Conservation (phyloP, 2,113 vertebrate species). For the Aptenodytes patagonicus region DNA sequence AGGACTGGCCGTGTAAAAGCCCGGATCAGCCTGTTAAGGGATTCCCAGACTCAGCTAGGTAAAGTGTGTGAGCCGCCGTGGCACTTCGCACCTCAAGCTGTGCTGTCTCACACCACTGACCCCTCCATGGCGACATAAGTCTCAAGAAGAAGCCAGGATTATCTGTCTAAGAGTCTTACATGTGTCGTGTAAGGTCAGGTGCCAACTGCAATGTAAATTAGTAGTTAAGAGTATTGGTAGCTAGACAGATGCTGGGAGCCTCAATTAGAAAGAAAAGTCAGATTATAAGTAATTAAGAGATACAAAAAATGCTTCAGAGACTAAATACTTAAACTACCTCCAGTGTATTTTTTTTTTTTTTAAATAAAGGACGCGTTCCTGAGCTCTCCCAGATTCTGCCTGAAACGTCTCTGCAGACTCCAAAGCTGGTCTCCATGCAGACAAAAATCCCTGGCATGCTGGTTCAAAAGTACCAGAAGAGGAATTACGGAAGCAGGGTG, state of each 20-base stretch:
- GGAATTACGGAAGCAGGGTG: background rate
- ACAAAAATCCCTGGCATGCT: background rate
- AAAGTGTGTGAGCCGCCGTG: constrained; percentile 57
- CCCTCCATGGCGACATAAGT: constrained; percentile 78
- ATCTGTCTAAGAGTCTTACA: constrained; percentile 83
- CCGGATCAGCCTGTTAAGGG: constrained; percentile 55
- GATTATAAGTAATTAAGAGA: constrained; percentile 71
- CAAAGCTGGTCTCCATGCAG: background rate
- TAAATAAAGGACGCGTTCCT: background rate
- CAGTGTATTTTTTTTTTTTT: background rate
- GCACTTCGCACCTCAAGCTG: constrained; percentile 75
- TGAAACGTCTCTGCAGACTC: background rate
- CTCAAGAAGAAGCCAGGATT: constrained; percentile 66
- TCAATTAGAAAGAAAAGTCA: constrained; percentile 69
- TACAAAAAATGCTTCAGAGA: constrained; percentile 27
- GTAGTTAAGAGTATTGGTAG: constrained; percentile 70
- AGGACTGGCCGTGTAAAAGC: constrained; percentile 29
- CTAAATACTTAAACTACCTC: constrained; percentile 48
- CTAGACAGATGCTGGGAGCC: constrained; percentile 69
- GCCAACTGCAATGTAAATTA: constrained; percentile 67
- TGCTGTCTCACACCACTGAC: constrained; percentile 74
- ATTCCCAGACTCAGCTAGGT: constrained; percentile 66
- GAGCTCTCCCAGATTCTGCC: background rate
- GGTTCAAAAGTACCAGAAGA: background rate
- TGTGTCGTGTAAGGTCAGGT: constrained; percentile 75